Conservation (phyloP, 2,888 invertebrate species). For the Iphiclides podalirius region DNA sequence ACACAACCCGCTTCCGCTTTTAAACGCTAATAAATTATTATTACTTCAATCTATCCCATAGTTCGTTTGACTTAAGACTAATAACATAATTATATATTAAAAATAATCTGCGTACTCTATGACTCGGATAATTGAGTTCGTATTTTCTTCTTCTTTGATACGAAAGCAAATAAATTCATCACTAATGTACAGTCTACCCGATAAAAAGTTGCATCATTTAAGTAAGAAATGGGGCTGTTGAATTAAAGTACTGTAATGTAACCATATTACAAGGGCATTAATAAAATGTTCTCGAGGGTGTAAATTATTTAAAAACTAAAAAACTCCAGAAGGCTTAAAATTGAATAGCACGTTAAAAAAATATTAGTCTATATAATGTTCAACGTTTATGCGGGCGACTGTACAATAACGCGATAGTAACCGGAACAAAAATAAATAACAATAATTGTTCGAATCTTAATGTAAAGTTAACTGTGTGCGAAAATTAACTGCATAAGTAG, state of each 20-base stretch:
- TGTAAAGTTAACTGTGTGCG: slow-evolving; percentile 13
- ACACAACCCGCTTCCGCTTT: slow-evolving; percentile 15
- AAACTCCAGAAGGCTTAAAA: too few species aligned
- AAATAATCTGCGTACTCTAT: slow-evolving; percentile 12
- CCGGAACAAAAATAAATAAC: slow-evolving; percentile 14
- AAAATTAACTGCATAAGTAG: too few species aligned
- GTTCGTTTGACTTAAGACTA: slow-evolving; percentile 21
- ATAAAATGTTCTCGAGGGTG: too few species aligned
- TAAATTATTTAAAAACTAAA: too few species aligned
- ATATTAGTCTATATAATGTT: neutral
- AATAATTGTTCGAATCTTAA: slow-evolving; percentile 21
- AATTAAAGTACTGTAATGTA: too few species aligned
- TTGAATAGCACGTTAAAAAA: neutral
- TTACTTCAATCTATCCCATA: slow-evolving; percentile 12
- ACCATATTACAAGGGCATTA: too few species aligned
- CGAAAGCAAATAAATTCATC: slow-evolving; percentile 5
- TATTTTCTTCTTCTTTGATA: slow-evolving; percentile 21
- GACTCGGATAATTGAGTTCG: slow-evolving; percentile 20
- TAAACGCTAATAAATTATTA: slow-evolving; percentile 11
- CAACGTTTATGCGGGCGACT: slow-evolving; percentile 10
- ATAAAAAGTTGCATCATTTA: too few species aligned
- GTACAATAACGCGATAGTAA: slow-evolving; percentile 2
- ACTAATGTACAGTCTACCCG: slow-evolving; percentile 6
- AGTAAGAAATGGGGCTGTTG: too few species aligned
- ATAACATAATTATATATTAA: slow-evolving; percentile 14